phyloP scores from a whole-genome alignment of 1,140 invertebrate genomes.

The Pteromalus puparum region DNA sequence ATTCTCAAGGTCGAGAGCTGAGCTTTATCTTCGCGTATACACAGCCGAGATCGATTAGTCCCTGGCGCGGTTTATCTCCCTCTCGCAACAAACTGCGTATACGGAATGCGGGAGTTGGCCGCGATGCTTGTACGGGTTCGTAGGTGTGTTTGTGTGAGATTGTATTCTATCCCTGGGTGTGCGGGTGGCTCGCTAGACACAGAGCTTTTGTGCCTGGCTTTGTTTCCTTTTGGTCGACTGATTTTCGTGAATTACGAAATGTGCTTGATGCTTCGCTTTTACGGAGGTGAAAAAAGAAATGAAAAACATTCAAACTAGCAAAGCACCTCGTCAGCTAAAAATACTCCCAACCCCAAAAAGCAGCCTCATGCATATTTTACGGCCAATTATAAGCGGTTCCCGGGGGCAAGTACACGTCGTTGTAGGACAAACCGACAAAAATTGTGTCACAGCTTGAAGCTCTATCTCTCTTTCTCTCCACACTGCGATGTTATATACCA shows the following conservation, averaged over 20 bases:
- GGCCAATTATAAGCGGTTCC: background rate
- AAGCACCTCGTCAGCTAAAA: too few species aligned
- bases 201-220: too few species aligned
- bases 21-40: background rate
- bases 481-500: background rate
- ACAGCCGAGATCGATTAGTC: conserved; percentile 14
- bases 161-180: background rate
- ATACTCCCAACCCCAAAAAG: background rate
- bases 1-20: conserved; percentile 1
- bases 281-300: too few species aligned
- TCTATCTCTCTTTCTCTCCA: too few species aligned
- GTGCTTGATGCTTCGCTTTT: too few species aligned
- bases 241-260: too few species aligned
- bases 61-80: background rate
- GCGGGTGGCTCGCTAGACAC: background rate
- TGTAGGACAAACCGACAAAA: background rate
- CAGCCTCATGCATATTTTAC: background rate
- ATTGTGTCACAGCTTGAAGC: background rate
- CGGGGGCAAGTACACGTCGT: background rate
- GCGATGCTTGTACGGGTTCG: background rate
- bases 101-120: background rate
- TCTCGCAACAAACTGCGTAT: background rate
- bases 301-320: too few species aligned
- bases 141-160: background rate
- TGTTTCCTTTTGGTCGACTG: too few species aligned